Evolutionary conservation across 1,140 invertebrate genomes (phyloP).

Genomic region (Campoletis sonorensis): DNA sequence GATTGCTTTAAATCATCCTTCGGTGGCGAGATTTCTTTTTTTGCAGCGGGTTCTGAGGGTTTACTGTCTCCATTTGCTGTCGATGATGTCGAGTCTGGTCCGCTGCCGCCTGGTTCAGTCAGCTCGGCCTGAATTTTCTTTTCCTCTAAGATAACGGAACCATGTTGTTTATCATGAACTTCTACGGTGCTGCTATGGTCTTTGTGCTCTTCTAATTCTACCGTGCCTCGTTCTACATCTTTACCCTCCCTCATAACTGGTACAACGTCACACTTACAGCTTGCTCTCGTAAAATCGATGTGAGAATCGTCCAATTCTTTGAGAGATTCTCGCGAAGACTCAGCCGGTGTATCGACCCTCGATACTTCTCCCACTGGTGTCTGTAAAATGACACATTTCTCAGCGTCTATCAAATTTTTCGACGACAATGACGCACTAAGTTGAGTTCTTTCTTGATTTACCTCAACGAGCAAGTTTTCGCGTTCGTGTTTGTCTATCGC

Average conservation of each 20-base stretch:
- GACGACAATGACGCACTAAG: conserved; percentile 36
- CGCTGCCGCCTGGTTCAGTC: background rate
- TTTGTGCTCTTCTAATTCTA: conserved; percentile 74
- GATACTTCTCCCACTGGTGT: conserved; percentile 57
- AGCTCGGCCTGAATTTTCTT: conserved; percentile 9
- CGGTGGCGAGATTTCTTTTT: background rate
- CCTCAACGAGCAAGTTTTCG: conserved; percentile 59
- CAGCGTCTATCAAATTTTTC: conserved; percentile 63
- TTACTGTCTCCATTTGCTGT: background rate
- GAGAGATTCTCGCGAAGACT: conserved; percentile 39
- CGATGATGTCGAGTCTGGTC: background rate
- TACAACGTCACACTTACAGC: conserved; percentile 73
- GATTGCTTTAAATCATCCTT: background rate
- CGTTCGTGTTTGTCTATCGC: conserved; percentile 52
- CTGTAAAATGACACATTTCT: conserved; percentile 65
- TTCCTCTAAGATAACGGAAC: conserved; percentile 61
- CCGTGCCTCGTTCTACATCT: conserved; percentile 71
- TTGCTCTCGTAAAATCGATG: conserved; percentile 59
- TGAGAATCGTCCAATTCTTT: conserved; percentile 48
- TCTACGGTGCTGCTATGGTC: conserved; percentile 71
- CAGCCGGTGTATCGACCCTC: conserved; percentile 37
- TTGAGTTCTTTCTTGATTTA: conserved; percentile 54
- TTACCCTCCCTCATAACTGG: conserved; percentile 66
- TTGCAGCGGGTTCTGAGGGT: background rate
- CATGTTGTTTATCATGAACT: conserved; percentile 57